These are phyloP conservation scores for Dyspetes luteomarginatus DNA, from an alignment of 2,888 invertebrate species.

Conservation along the genomic window DNA sequence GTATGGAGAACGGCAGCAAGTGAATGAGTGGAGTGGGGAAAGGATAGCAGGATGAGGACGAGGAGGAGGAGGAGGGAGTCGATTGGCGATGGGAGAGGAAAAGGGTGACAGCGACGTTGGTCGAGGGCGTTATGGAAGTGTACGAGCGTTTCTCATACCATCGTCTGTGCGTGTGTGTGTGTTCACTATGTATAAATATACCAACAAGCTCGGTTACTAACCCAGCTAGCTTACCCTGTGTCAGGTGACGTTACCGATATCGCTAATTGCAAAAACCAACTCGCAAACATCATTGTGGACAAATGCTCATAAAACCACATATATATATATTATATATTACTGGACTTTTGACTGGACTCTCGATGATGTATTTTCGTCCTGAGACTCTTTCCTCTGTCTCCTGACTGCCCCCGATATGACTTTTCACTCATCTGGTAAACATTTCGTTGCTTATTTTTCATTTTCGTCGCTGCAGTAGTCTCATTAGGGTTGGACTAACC, in stretches of 20 bases:
- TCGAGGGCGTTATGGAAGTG: too few species aligned
- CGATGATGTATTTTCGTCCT: conserved; percentile 33
- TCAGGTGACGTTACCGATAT: conserved; percentile 77
- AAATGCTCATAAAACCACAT: conserved; percentile 1
- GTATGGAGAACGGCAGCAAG: conserved; percentile 42
- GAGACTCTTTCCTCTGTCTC: conserved; percentile 45
- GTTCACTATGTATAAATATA: conserved; percentile 22
- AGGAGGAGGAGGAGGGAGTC: conserved; percentile 38
- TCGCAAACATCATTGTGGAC: conserved; percentile 62
- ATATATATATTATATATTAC: too few species aligned
- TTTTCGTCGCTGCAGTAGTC: too few species aligned
- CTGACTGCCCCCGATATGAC: background rate
- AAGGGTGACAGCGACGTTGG: too few species aligned
- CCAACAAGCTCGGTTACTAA: conserved; percentile 28
- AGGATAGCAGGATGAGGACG: too few species aligned
- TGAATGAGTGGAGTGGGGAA: conserved; percentile 29
- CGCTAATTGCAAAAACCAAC: conserved; percentile 79
- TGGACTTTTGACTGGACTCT: conserved; percentile 40
- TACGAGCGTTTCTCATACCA: conserved; percentile 23
- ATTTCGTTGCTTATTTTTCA: too few species aligned
- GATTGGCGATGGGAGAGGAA: conserved; percentile 35
- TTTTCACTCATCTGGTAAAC: too few species aligned
- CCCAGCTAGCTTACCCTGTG: conserved; percentile 65
- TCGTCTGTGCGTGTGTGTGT: too few species aligned
- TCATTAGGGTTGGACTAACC: too few species aligned